Evolutionary conservation across 2,888 invertebrate species (phyloP).

Genomic region (Agelastica alni): DNA sequence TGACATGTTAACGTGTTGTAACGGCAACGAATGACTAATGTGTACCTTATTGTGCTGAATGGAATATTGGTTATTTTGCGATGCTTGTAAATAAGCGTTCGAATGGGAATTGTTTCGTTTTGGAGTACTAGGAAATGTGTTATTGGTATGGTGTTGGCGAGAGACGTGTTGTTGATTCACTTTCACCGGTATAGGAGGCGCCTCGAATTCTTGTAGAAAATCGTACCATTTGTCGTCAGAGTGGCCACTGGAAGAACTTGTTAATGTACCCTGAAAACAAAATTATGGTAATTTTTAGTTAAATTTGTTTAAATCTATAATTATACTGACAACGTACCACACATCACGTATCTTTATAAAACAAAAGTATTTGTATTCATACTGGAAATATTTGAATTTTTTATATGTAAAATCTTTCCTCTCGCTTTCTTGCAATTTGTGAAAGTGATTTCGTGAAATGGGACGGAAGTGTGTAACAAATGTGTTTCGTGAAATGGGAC

Average conservation of each 20-base stretch:
- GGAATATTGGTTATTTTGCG: constrained; percentile 48
- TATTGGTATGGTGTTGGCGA: constrained; percentile 40
- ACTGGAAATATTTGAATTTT: too few relatives aligned
- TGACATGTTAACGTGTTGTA: constrained; percentile 54
- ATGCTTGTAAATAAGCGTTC: constrained; percentile 45
- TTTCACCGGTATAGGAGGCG: constrained; percentile 60
- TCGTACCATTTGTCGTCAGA: constrained; percentile 71
- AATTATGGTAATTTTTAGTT: too few relatives aligned
- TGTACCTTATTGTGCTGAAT: constrained; percentile 55
- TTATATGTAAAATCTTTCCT: too few relatives aligned
- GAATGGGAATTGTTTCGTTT: constrained; percentile 53
- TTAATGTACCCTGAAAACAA: constrained; percentile 61
- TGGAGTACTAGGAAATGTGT: constrained; percentile 54
- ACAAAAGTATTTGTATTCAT: too few relatives aligned
- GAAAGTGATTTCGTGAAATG: too few relatives aligned
- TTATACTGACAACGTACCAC: too few relatives aligned
- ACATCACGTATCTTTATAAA: too few relatives aligned
- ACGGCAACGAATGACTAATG: constrained; percentile 56
- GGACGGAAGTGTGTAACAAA: too few relatives aligned
- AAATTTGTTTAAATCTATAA: too few relatives aligned
- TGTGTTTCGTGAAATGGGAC: too few relatives aligned
- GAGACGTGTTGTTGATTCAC: constrained; percentile 51
- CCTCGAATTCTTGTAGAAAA: constrained; percentile 58
- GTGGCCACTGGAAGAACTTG: constrained; percentile 67
- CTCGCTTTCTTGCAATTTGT: too few relatives aligned